These are phyloP conservation scores for Meloidogyne floridensis DNA, from an alignment of 1,140 invertebrate genomes.

Conservation along the genomic window DNA sequence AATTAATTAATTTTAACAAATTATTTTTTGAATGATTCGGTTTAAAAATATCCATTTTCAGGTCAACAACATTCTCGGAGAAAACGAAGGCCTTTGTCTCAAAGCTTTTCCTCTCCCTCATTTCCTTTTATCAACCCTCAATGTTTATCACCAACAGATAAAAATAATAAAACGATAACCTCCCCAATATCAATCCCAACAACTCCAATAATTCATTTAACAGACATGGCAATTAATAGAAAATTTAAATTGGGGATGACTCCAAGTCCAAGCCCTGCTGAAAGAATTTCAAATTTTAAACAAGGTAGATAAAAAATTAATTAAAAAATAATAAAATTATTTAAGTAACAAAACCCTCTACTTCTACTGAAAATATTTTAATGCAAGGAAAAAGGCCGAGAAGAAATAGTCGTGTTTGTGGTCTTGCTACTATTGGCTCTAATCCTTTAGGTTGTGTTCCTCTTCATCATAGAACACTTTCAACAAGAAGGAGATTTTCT, in stretches of 20 bases:
- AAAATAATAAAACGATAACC: neutral
- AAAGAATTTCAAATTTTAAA: too few species aligned
- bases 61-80: too few species aligned
- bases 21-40: too few species aligned
- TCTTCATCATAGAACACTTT: constrained; percentile 51
- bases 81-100: neutral
- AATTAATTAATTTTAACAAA: neutral
- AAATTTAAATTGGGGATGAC: neutral
- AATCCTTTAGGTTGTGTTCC: neutral
- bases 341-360: too few species aligned
- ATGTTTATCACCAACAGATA: neutral
- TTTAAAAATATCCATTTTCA: too few species aligned
- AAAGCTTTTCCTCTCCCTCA: constrained; percentile 18
- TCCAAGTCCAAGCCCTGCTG: too few species aligned
- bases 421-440: constrained; percentile 16
- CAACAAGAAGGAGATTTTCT: constrained; percentile 42
- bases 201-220: constrained; percentile 23
- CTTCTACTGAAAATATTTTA: too few species aligned
- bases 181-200: neutral
- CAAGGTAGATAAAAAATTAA: too few species aligned
- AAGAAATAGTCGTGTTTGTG: constrained; percentile 43
- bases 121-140: neutral
- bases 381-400: neutral
- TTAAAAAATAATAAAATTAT: too few species aligned
- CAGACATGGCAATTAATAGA: constrained; percentile 6